Conservation (phyloP, 2,797 vertebrate species). For the Chrosomus eos region DNA sequence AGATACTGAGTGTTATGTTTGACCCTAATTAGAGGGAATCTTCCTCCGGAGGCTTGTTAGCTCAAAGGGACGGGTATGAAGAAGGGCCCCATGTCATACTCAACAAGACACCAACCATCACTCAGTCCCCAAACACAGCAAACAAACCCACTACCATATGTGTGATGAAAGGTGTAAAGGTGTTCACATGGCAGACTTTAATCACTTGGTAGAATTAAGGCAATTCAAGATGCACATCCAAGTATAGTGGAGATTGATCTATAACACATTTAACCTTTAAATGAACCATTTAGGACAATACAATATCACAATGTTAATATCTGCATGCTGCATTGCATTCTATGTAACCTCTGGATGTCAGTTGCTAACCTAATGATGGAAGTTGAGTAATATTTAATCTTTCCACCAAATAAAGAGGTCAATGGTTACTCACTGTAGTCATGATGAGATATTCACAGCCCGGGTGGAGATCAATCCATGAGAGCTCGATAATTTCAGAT, state of each 20-base stretch:
- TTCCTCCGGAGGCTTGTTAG: conserved; percentile 38
- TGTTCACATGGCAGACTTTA: conserved; percentile 11
- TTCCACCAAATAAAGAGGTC: neutral
- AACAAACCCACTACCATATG: conserved; percentile 6
- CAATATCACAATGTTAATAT: neutral
- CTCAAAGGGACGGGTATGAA: conserved; percentile 16
- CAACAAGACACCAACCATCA: conserved; percentile 27
- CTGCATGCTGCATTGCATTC: neutral
- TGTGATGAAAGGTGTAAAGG: conserved; percentile 32
- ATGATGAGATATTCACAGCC: conserved; percentile 36
- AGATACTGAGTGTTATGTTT: conserved; percentile 42
- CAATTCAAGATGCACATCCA: neutral
- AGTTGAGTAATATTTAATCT: neutral
- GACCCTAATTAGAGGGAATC: conserved; percentile 59
- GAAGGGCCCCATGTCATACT: conserved; percentile 38
- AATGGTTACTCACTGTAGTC: conserved; percentile 41
- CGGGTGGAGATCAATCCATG: conserved; percentile 21
- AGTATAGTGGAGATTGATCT: neutral
- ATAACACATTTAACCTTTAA: neutral
- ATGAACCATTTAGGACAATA: neutral
- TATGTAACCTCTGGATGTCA: neutral
- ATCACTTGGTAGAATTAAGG: neutral
- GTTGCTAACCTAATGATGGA: neutral
- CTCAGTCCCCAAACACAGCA: conserved; percentile 31
- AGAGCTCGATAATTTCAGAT: neutral